Evolutionary conservation across 2,797 vertebrate species (phyloP).

Genomic region (Cirrhinus molitorella): DNA sequence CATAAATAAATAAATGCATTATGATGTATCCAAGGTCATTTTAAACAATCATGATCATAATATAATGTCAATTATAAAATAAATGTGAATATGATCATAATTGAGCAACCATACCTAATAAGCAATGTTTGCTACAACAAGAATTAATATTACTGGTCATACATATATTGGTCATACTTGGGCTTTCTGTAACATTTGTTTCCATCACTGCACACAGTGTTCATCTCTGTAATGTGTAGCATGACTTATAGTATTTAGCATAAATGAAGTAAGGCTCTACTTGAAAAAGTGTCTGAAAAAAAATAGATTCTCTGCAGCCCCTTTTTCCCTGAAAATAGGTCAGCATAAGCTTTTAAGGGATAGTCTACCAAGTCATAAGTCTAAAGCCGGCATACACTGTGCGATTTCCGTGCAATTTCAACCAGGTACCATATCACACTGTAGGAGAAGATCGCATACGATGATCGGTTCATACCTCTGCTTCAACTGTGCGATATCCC

Average conservation of each 20-base stretch:
- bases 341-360: not conserved
- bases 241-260: not conserved
- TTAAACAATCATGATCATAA: no score
- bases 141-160: not conserved
- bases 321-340: slow-evolving; percentile 7
- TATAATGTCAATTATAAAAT: no score
- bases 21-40: no score
- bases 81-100: not conserved
- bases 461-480: no score
- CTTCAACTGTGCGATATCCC: no score
- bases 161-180: not conserved
- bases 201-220: not conserved
- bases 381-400: no score
- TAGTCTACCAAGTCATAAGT: no score
- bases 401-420: no score
- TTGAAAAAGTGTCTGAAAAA: not conserved
- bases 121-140: not conserved
- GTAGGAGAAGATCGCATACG: no score
- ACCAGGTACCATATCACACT: no score
- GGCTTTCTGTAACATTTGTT: not conserved
- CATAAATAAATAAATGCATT: no score
- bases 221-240: not conserved
- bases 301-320: not conserved
- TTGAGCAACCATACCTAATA: not conserved
- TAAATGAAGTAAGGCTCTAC: not conserved